Percentiles rank a stretch among this genome's conserved stretches.
Conservation (phyloP, 1,140 invertebrate genomes). For the Pachyrhynchus sulphureomaculatus region DNA sequence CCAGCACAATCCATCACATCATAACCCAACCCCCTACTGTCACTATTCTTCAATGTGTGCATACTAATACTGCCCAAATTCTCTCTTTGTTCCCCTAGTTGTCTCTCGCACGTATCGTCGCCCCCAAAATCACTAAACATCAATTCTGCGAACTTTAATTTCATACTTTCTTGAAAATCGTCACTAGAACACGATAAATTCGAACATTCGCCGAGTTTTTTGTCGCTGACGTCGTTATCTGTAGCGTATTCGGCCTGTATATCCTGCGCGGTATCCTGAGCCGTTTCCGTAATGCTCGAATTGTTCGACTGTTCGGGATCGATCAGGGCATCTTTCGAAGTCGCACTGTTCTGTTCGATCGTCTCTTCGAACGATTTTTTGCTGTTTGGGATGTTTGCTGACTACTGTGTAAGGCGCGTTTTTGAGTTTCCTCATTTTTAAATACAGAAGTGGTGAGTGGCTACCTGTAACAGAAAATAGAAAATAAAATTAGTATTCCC, state of each 20-base stretch:
- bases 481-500: not conserved
- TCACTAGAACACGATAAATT: conserved; percentile 43
- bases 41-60: not conserved
- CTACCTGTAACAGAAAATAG: conserved; percentile 44
- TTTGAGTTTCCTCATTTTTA: conserved; percentile 36
- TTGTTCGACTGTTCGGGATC: conserved; percentile 46
- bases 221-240: conserved; percentile 45
- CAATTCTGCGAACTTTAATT: conserved; percentile 14
- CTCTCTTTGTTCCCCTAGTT: not conserved
- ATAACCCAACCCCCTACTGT: not conserved
- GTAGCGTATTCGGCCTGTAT: conserved; percentile 31
- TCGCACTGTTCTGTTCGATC: not conserved
- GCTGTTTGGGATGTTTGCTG: not conserved
- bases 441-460: conserved; percentile 36
- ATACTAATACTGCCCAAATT: not conserved
- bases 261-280: conserved; percentile 40
- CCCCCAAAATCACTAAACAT: not conserved
- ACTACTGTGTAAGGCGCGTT: conserved; percentile 31
- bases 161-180: conserved; percentile 33
- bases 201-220: conserved; percentile 46
- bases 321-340: conserved; percentile 46
- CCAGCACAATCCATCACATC: not conserved
- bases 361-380: not conserved
- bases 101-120: not conserved
- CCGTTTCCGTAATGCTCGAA: conserved; percentile 60